A percentile compares a stretch with the other conserved stretches of the same genome.
These are phyloP conservation scores for Idaea biselata DNA, from an alignment of 2,888 invertebrate genomes.

Conservation along the genomic window DNA sequence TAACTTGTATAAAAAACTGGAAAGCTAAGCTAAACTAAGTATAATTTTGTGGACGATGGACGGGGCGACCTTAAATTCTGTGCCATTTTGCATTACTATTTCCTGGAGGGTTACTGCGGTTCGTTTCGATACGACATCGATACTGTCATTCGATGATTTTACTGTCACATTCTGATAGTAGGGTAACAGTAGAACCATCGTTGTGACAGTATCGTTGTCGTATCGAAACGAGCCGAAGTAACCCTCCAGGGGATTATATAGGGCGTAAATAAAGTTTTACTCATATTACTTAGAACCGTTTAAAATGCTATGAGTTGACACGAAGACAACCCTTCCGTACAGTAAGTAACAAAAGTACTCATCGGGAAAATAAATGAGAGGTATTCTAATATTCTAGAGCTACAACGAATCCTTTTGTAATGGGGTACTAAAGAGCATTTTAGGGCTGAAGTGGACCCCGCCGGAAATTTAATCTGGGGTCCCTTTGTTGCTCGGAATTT, in stretches of 20 bases:
- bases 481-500: constrained; percentile 69
- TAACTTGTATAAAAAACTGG: no score
- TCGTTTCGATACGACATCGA: no score
- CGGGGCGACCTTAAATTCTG: no score
- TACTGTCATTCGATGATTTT: no score
- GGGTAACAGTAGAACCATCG: no score
- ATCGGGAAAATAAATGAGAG: constrained; percentile 55
- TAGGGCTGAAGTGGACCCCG: constrained; percentile 70
- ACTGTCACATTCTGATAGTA: no score
- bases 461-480: constrained; percentile 77
- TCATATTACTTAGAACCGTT: constrained; percentile 9
- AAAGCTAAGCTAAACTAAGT: no score
- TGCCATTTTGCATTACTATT: no score
- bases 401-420: constrained; percentile 64
- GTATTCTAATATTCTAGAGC: constrained; percentile 70
- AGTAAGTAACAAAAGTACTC: constrained; percentile 41
- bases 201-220: no score
- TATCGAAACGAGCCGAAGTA: no score
- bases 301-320: constrained; percentile 2
- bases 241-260: neutral
- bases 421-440: constrained; percentile 73
- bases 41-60: no score
- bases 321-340: neutral
- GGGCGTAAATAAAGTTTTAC: neutral
- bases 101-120: no score